A percentile compares a stretch with the other conserved stretches of the same genome.
Evolutionary conservation across 2,888 invertebrate genomes (phyloP).

Genomic region (Eupithecia dodoneata): DNA sequence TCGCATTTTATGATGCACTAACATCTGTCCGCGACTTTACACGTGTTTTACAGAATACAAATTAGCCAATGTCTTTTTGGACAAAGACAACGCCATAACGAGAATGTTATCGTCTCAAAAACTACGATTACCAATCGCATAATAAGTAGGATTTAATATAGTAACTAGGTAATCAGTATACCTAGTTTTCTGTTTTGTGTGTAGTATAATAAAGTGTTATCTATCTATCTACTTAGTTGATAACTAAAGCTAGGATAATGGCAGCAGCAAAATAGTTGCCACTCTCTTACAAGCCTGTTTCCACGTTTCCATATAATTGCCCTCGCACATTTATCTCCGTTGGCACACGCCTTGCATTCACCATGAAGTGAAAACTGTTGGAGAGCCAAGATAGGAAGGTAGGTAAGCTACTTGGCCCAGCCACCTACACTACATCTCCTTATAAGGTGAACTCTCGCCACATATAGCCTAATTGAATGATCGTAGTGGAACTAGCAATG

Average conservation of each 20-base stretch:
- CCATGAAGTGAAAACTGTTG: conserved; percentile 51
- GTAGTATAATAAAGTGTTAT: too few relatives aligned
- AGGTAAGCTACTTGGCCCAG: neutral
- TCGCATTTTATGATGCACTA: neutral
- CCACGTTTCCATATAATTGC: neutral
- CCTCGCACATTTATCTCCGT: neutral
- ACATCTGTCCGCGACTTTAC: too few relatives aligned
- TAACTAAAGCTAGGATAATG: neutral
- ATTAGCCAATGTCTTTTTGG: neutral
- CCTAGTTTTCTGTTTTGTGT: too few relatives aligned
- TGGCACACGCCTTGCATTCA: conserved; percentile 15
- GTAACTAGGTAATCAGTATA: too few relatives aligned
- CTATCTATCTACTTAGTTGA: too few relatives aligned
- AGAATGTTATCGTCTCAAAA: too few relatives aligned
- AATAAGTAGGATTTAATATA: too few relatives aligned
- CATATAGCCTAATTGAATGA: conserved; percentile 40
- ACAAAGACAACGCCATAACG: too few relatives aligned
- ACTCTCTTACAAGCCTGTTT: neutral
- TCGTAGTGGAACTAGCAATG: conserved; percentile 33
- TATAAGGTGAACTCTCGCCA: conserved; percentile 52
- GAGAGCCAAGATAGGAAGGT: conserved; percentile 28
- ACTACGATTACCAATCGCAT: too few relatives aligned
- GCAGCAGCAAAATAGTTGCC: neutral
- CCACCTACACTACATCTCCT: conserved; percentile 45
- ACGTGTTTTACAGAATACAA: neutral